Evolutionary conservation across 2,888 invertebrate genomes (phyloP), one percentile per base, ranked within the genome.

Genomic region (Podabrus alpinus): DNA sequence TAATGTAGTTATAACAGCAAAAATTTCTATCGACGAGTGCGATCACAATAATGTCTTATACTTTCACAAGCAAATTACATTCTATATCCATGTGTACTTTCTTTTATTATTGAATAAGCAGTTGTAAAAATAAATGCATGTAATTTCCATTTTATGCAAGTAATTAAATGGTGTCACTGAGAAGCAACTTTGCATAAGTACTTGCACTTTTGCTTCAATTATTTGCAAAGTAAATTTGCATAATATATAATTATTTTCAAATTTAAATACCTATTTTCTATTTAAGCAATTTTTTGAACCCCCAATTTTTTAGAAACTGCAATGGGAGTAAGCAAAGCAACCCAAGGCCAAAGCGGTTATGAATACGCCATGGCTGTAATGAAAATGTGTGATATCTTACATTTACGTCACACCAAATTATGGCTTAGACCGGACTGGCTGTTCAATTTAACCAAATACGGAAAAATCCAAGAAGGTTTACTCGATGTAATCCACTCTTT

Each of bases 291-390:
- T n/a, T 64, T 19, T 19, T n/a, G 10, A 62, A 11, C 1, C n/a
- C n/a, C 15, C 10, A 45, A 7, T 17, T 3, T 61, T 60, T 13
- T 19, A 93, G 95, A 95, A 90, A 95, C 95, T 59, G 95, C 95
- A 1, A 95, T 95, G 95, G 95, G 95, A 69, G 95, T 95, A 0
- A 94, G 93, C 81, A 95, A 94, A 85, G 91, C 90, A 78, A 94
- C 95, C 0, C 95, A 95, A 87, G 94, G 93, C 80, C 92, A 92
- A 84, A 94, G 94, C 78, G 94, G 95, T 61, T 94, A 92, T 82
- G 95, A 95, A 86, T 95, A 95, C 82, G 95, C 95, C 0, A 92
- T 94, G 92, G 95, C 95, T 76, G 95, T 95, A 4, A 95, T 95
- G 95, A 94, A 95, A 84, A 94, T 95, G 94, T 95, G 94, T 82